Evolutionary conservation across 2,888 invertebrate genomes (phyloP), one percentile per base, ranked within the genome.

Genomic region (Cerceris rybyensis): DNA sequence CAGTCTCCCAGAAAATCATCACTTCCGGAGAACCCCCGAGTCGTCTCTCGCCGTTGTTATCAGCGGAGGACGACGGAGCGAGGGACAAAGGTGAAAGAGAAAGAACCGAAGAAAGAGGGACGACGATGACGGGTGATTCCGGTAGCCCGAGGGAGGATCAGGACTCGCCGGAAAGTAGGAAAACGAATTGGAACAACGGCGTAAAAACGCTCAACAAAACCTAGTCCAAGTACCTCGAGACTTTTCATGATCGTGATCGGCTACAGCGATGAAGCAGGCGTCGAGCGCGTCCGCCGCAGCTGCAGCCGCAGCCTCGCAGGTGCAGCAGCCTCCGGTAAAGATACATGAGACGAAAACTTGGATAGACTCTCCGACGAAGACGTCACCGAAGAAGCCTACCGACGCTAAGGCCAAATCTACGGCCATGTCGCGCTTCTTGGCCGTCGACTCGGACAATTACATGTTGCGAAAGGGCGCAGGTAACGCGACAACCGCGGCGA

Each of bases 361-460:
- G 14, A 41, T 72, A 6, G 55, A 58, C 42, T 0, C 59, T 65
- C 49, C n/a, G 54, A 52, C 57, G 54, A 76, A 82, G 58, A 75
- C 66, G 58, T 80, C 78, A 64, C 73, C 75, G 42, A 83, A 86
- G 72, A 60, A 70, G 60, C 66, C 79, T 54, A 81, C 65, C 58
- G 84, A 90, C 64, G 69, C 72, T 88, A 92, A 79, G 84, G 90
- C 72, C 87, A 90, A 80, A 85, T 87, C 83, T 70, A 90, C 87
- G 88, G 91, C 82, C 70, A 90, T 88, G 90, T 89, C 90, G 74
- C 89, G 90, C 77, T 87, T 90, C 76, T 76, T 89, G 83, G 90
- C 88, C 74, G 92, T 89, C 76, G 92, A 91, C 84, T 88, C 90
- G 85, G 92, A 92, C 81, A 92, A 92, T 87, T 92, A 92, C 83